Evolutionary conservation across 1,140 invertebrate species (phyloP), one percentile per base, ranked within the genome.

Genomic region (Bombus superbus): DNA sequence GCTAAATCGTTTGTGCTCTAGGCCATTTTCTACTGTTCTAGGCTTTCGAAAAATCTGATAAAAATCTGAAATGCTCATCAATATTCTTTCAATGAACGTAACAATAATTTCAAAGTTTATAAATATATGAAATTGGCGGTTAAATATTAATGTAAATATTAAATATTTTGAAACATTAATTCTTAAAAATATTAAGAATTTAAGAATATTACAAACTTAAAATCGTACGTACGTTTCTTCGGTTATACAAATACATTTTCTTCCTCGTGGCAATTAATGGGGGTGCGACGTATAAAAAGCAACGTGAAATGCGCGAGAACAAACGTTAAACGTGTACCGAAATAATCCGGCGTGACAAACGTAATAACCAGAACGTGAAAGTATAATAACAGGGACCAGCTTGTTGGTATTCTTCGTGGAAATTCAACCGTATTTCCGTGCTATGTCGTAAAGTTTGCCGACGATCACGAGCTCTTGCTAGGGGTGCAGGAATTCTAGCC

Each of bases 391-490:
- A 32, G 53, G 53, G 18, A 13, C 32, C 62, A 64, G 25, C 71
- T 82, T 74, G 80, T 74, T 82, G 32, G 71, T 68, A 76, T 83
- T 83, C 71, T 81, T 85, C 57, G 71, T 74, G 69, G 44, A 73
- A 74, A 81, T 73, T 84, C 68, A 38, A 81, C 18, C 59, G 78
- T 81, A 42, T 74, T 80, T 80, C 78, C 78, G 8, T 38, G 44
- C n/a, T 22, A n/a, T 25, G 78, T 85, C 78, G 71, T 85, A 85
- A 85, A 85, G 69, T 85, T 85, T 47, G 28, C 38, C n/a, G 69
- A 66, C 68, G 83, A 81, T 74, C 44, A 5, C 44, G 13, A 40
- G 71, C 18, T 22, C 18, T 9, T 57, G 38, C 6, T 11, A 42
- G 25, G 40, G 28, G n/a, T 42, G 40, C 64, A 53, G 73, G 44